Evolutionary conservation across 1,140 invertebrate species (phyloP).

Genomic region (Aphidius gifuensis): DNA sequence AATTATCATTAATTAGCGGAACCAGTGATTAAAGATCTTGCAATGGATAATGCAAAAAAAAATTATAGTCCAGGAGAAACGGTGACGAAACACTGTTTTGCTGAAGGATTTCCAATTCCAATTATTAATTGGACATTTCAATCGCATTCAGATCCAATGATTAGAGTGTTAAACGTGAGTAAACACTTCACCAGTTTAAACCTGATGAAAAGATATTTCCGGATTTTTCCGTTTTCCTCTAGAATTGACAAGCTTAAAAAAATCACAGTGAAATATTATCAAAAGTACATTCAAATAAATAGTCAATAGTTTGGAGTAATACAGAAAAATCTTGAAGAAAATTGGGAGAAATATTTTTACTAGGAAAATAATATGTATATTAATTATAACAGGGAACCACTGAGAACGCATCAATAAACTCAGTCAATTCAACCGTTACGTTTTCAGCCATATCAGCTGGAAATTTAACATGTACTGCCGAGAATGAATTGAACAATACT

Average conservation of each 20-base stretch:
- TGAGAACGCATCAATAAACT: neutral
- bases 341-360: too few species aligned
- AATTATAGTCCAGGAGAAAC: slow-evolving; percentile 50
- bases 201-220: too few species aligned
- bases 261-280: neutral
- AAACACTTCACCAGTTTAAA: too few species aligned
- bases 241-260: too few species aligned
- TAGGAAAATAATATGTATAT: too few species aligned
- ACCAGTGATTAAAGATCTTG: slow-evolving; percentile 45
- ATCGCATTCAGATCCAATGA: slow-evolving; percentile 10
- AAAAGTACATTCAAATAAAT: too few species aligned
- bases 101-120: slow-evolving; percentile 52
- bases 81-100: slow-evolving; percentile 48
- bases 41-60: slow-evolving; percentile 29
- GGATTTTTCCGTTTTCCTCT: too few species aligned
- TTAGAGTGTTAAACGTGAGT: slow-evolving; percentile 22
- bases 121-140: slow-evolving; percentile 54
- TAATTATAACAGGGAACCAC: slow-evolving; percentile 14
- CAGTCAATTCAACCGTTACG: slow-evolving; percentile 22
- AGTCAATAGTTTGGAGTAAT: too few species aligned
- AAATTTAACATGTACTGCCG: slow-evolving; percentile 34
- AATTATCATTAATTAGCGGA: slow-evolving; percentile 37
- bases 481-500: slow-evolving; percentile 37
- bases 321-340: too few species aligned
- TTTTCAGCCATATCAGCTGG: slow-evolving; percentile 33